Evolutionary conservation across 2,888 invertebrate genomes (phyloP), one percentile per base, ranked within the genome.

Genomic region (Caenorhabditis sp.): DNA sequence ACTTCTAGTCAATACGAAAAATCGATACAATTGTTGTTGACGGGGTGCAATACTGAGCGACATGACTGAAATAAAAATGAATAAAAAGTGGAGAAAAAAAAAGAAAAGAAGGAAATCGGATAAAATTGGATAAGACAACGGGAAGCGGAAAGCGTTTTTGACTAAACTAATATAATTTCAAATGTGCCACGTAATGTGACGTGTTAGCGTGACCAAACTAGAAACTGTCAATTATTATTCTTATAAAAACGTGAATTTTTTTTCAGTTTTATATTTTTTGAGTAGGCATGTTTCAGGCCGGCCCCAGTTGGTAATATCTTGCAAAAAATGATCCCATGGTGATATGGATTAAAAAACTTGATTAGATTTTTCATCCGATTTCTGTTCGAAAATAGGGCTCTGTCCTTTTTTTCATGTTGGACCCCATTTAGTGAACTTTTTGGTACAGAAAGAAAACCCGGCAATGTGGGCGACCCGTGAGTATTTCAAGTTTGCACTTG

Each of bases 1-100:
- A 43, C 64, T 71, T 50, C 71, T 62, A 6, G 64, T 59, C 53
- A 71, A 71, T 19, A 71, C 66, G 51, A 71, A 61, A 57, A 66
- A 63, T 59, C 66, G 66, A 19, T 26, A 36, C 55, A 55, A 55
- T 55, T 55, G 55, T 26, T 53, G 53, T 53, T 53, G 67, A 61
- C 58, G 67, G 19, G 31, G 63, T 27, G 58, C 57, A 53, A 67
- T 65, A 64, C 68, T 68, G 57, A 72, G 37, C 54, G 72, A 72
- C 72, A 72, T 72, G 8, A 59, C 66, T 71, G 55, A 21, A 66
- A 60, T 49, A 62, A 31, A 62, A 26, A 14, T 23, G 36, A 14
- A 14, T 8, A 58, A 37, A 21, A n/a, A 58, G 36, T 19, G 12
- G 36, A 12, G 12, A 58, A 21, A 23, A 58, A 23, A 49, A 49